Conservation (phyloP, 2,797 vertebrate genomes). For the Sylvia borin region DNA sequence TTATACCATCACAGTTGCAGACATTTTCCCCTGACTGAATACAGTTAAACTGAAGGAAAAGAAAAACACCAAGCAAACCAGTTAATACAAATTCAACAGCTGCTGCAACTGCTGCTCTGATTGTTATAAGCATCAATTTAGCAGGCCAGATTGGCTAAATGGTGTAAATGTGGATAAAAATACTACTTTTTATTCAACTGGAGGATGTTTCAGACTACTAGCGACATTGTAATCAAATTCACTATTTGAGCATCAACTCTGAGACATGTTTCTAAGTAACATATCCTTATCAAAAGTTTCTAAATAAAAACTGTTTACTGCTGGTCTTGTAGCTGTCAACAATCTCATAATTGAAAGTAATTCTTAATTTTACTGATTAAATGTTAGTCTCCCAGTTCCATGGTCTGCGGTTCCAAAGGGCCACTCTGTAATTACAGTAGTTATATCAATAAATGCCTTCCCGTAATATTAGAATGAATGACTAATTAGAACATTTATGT, state of each 20-base stretch:
- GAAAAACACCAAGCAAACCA: neutral
- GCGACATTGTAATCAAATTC: neutral
- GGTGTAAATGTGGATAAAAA: neutral
- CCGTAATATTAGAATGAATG: conserved; percentile 1
- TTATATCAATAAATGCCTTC: neutral
- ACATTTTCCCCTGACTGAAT: neutral
- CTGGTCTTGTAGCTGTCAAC: neutral
- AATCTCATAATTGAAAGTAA: neutral
- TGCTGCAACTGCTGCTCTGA: conserved; percentile 2
- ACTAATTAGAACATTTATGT: neutral
- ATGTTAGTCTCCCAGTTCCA: neutral
- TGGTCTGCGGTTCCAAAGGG: neutral
- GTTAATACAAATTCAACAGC: neutral
- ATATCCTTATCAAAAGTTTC: neutral
- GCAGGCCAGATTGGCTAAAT: neutral
- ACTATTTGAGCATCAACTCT: neutral
- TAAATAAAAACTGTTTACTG: conserved; percentile 20
- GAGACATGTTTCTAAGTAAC: neutral
- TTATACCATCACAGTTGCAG: neutral
- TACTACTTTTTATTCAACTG: neutral
- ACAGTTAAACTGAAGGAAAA: neutral
- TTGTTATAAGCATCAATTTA: neutral
- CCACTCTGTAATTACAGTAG: neutral
- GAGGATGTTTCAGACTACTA: neutral
- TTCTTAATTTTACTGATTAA: conserved; percentile 38